Base-by-base conservation (phyloP, 2,113 vertebrate species). In the Physeter macrocephalus region DNA sequence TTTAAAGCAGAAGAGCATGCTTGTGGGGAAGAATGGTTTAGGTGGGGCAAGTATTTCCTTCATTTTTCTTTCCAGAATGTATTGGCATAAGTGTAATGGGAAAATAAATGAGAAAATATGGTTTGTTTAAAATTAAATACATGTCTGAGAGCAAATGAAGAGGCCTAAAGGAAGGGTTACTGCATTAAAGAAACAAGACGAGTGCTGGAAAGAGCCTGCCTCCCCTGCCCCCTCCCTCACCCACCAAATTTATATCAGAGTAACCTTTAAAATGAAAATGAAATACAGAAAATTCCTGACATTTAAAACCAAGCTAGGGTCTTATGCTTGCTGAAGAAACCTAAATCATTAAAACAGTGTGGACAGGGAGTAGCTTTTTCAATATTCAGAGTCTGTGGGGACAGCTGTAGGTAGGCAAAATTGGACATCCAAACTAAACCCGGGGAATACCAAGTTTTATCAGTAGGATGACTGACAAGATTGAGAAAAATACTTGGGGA, bases 221-320 rank as follows among this genome's bases (percentile, higher is more conserved):
- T 31, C 61, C 62, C 95, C 59, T n/a, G 15, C 36, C 77, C 34
- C 43, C 14, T 14, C 25, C 29, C 43, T 36, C 46, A 15, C 1
- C n/a, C 25, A 64, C 10, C 21, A 31, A 67, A 59, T 49, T 96
- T 46, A 74, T 93, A 96, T 74, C 86, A 89, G 64, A 84, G 93
- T 96, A 97, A 96, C 96, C 96, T 98, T 97, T 96, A 86, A 95
- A 93, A 75, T 96, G 94, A 95, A 97, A 98, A 97, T 84, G 90
- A 97, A 96, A 94, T 83, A 77, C 25, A 90, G 78, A 74, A 57
- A 94, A 96, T 57, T 83, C 52, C 59, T 98, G 97, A 96, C 97
- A 96, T 98, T 98, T 97, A 95, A 98, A 97, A 94, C 43, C 43
- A 95, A 92, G n/a, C 84, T 80, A 59, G n/a, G 36, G 10, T 83